Percentiles rank a stretch among this genome's conserved stretches.
phyloP scores from a whole-genome alignment of 2,888 invertebrate species.

The Torymus auratus region DNA sequence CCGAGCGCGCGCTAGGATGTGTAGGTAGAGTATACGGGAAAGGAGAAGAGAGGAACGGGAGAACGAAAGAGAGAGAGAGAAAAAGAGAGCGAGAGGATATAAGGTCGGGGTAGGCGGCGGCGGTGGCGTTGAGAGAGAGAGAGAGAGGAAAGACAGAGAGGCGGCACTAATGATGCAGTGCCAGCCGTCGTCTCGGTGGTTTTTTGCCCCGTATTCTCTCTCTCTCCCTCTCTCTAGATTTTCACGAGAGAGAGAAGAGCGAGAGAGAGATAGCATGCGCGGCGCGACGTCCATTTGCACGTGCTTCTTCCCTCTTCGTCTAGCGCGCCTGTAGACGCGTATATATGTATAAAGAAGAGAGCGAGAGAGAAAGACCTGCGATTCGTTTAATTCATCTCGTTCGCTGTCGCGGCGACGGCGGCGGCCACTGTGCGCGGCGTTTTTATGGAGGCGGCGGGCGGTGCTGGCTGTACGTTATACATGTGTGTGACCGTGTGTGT shows the following conservation, averaged over 20 bases:
- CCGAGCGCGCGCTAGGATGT: conserved; percentile 21
- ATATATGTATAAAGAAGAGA: background rate
- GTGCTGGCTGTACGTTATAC: too few species aligned
- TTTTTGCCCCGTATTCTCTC: conserved; percentile 58
- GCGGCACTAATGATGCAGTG: conserved; percentile 71
- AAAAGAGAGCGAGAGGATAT: conserved; percentile 41
- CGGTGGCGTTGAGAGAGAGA: background rate
- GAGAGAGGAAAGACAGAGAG: conserved; percentile 59
- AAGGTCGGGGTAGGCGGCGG: background rate
- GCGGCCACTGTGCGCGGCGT: too few species aligned
- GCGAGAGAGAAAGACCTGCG: background rate
- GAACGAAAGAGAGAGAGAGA: conserved; percentile 60
- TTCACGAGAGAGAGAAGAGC: conserved; percentile 55
- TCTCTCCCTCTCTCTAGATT: conserved; percentile 58
- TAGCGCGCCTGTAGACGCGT: background rate
- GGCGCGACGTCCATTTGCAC: conserved; percentile 40
- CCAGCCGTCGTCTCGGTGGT: conserved; percentile 65
- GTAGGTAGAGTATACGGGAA: conserved; percentile 37
- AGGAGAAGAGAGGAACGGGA: conserved; percentile 52
- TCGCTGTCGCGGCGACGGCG: background rate
- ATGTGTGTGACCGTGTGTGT: too few species aligned
- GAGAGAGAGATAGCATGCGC: conserved; percentile 39
- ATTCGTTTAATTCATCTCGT: conserved; percentile 21
- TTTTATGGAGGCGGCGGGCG: too few species aligned
- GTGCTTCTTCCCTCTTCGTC: conserved; percentile 22